phyloP scores from a whole-genome alignment of 2,888 invertebrate genomes.

The Ferdinandea cuprea region DNA sequence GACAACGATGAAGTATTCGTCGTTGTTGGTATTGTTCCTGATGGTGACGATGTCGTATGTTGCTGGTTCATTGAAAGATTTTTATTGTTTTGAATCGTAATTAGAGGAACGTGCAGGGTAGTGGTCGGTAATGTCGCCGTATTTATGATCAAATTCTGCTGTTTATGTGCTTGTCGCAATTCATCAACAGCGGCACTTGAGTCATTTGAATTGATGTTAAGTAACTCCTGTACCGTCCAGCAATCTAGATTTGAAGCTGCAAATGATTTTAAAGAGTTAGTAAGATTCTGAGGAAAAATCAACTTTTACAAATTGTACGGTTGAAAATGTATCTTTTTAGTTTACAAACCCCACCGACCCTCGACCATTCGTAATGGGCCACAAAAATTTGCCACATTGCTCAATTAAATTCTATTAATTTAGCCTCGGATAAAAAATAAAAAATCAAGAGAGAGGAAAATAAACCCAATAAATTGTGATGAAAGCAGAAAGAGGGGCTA shows the following conservation, averaged over 20 bases:
- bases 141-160: slow-evolving; percentile 80
- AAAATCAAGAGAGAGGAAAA: slow-evolving; percentile 10
- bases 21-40: slow-evolving; percentile 24
- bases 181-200: slow-evolving; percentile 76
- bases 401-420: slow-evolving; percentile 59
- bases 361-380: neutral
- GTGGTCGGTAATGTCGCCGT: slow-evolving; percentile 78
- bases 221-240: slow-evolving; percentile 80
- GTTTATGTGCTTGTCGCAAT: slow-evolving; percentile 76
- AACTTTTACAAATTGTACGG: slow-evolving; percentile 3
- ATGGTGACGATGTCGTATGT: slow-evolving; percentile 56
- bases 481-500: slow-evolving; percentile 30
- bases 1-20: slow-evolving; percentile 66
- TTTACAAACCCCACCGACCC: neutral
- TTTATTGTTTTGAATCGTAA: slow-evolving; percentile 80
- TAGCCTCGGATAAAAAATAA: slow-evolving; percentile 31
- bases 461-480: slow-evolving; percentile 69
- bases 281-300: neutral
- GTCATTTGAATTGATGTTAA: slow-evolving; percentile 80
- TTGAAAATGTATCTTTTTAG: slow-evolving; percentile 40
- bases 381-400: slow-evolving; percentile 35
- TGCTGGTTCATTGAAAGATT: slow-evolving; percentile 78
- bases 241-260: slow-evolving; percentile 82
- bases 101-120: slow-evolving; percentile 76
- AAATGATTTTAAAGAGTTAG: slow-evolving; percentile 37